Base-by-base conservation (phyloP, 1,140 invertebrate genomes). In the Eciton burchellii region DNA sequence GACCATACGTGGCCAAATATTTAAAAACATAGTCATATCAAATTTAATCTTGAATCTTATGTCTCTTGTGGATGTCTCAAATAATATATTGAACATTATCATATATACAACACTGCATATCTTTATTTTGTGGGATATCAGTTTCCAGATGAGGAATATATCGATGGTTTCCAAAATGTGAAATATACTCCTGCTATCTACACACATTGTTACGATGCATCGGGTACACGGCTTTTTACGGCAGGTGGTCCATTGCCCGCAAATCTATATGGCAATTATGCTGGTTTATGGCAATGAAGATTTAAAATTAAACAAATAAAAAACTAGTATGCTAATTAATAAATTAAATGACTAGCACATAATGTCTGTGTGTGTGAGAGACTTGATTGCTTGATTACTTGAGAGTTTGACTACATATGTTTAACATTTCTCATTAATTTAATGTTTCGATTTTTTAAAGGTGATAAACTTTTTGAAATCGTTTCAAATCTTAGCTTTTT, bases 101-200 rank as follows among this genome's bases (percentile, higher is more conserved):
- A 79, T 77, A n/a, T 86, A 84, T 72, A 1, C 11, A 45, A 79
- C 3, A 12, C 21, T 16, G 26, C 24, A 35, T 29, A 6, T 43
- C 12, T 81, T 92, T 8, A 59, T 54, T 19, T 11, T 6, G 6
- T 14, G 19, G 26, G 12, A 60, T 74, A 90, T 84, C 90, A 97
- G 97, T 97, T 97, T 93, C 97, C 97, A 0, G 97, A 97, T 89
- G 97, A 98, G 91, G 97, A 98, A 88, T 95, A 94, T 60, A 95
- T 96, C 83, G 97, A 98, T 83, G 96, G 97, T 52, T 96, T 97
- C 88, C 97, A 97, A 93, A 97, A 97, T 88, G 96, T 97, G 0
- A 97, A 98, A 92, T 98, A 98, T 91, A 97, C 97, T 21, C 97
- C 98, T 59, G 98, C 98, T 16, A 98, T 99, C 90, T 99, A 99